These are phyloP conservation scores for Tetramorium simillimum DNA, from an alignment of 1,140 invertebrate genomes.

Conservation along the genomic window DNA sequence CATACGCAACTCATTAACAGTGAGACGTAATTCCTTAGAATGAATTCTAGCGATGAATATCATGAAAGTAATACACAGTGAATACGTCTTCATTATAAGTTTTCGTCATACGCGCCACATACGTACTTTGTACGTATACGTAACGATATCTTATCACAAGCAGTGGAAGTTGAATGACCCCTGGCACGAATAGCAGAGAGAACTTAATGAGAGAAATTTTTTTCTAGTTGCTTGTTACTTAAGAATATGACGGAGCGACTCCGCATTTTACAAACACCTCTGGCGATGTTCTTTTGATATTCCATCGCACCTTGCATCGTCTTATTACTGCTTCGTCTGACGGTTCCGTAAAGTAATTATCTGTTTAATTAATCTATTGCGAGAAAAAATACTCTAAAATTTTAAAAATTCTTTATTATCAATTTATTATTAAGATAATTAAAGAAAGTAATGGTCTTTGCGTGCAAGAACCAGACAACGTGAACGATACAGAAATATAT, in stretches of 20 bases:
- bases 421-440: not conserved
- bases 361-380: not conserved
- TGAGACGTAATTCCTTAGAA: not conserved
- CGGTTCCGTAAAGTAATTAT: conserved; percentile 4
- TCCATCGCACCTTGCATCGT: not conserved
- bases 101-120: not conserved
- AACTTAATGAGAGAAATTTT: conserved; percentile 64
- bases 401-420: not conserved
- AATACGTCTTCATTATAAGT: not conserved
- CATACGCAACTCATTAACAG: not conserved
- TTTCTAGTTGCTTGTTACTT: conserved; percentile 48
- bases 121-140: not conserved
- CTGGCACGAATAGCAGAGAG: not conserved
- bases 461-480: not conserved
- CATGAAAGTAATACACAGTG: not conserved
- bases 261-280: conserved; percentile 16
- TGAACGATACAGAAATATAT: not conserved
- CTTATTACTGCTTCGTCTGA: not conserved
- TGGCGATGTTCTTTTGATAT: not conserved
- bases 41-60: not conserved
- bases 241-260: not conserved
- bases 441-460: not conserved
- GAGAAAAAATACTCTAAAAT: not conserved
- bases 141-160: conserved; percentile 14
- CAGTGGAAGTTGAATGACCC: not conserved